Percentiles rank a stretch among this genome's conserved stretches.
Conservation (phyloP, 1,140 invertebrate species). For the Orussus abietinus region DNA sequence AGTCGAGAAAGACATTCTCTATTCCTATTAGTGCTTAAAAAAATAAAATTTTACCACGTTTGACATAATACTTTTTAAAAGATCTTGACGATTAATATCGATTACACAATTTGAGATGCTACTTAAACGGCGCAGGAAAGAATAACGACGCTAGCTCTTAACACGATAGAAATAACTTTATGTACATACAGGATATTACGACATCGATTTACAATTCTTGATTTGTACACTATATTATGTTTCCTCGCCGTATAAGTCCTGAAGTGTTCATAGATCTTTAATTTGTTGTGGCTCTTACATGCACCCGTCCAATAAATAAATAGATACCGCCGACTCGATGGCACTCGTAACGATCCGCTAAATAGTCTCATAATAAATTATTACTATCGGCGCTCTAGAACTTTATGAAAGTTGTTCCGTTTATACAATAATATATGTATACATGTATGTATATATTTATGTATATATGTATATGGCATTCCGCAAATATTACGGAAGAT, state of each 20-base stretch:
- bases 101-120: too few relatives aligned
- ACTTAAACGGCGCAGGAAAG: too few relatives aligned
- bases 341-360: too few relatives aligned
- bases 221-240: slow-evolving; percentile 9
- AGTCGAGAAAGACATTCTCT: too few relatives aligned
- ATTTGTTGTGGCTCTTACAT: slow-evolving; percentile 1
- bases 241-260: slow-evolving; percentile 4
- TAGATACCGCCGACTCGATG: slow-evolving; percentile 17
- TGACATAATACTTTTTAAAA: too few relatives aligned
- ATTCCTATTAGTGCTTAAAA: too few relatives aligned
- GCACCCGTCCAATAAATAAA: slow-evolving; percentile 21
- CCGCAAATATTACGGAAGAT: slow-evolving; percentile 7
- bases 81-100: too few relatives aligned
- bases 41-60: too few relatives aligned
- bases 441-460: slow-evolving; percentile 12
- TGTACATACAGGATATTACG: slow-evolving; percentile 33
- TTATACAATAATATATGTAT: slow-evolving; percentile 18
- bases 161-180: slow-evolving; percentile 35
- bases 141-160: too few relatives aligned
- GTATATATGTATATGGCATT: slow-evolving; percentile 7
- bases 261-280: background rate
- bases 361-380: slow-evolving; percentile 1
- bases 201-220: slow-evolving; percentile 32
- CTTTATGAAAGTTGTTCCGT: slow-evolving; percentile 13
- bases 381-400: too few relatives aligned